Evolutionary conservation across 2,113 vertebrate species (phyloP), one percentile per base, ranked within the genome.

Genomic region (Dunckerocampus dactyliophorus): DNA sequence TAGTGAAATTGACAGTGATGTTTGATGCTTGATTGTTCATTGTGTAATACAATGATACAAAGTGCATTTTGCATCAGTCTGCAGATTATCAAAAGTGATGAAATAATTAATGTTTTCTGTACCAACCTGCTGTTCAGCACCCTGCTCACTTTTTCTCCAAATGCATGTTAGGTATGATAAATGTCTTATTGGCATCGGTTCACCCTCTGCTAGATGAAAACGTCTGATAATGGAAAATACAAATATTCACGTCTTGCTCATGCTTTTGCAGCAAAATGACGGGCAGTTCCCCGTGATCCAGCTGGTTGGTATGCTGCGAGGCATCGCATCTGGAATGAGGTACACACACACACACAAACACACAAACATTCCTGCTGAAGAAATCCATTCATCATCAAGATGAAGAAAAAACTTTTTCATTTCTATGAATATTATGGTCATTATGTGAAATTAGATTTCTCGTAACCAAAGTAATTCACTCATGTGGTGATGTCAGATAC

Each of bases 281-380:
- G 96, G 96, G 17, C 96, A 98, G 90, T 99, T 98, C 85, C 94
- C 95, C 0, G 93, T 96, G 64, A 98, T 98, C 87, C 96, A 99
- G 90, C 90, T 99, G 82, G 92, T 99, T 79, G 96, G 96, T 2
- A 98, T 99, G 95, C 88, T 99, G 81, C 85, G 96, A 66, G 96
- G 96, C 48, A 98, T 99, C 0, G 93, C 94, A 0, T 95, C 95
- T 0, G 96, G 96, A 37, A 98, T 98, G 95, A 98, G 97, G 89
- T 88, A 76, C 14, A 60, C 21, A 62, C 61, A 66, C 65, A 60
- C 56, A 69, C 52, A 65, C 24, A 47, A 61, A 14, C 65, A 52
- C 62, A 50, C 45, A 45, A 31, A 53, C 65, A 58, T 46, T 22
- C 16, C 28, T 42, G 50, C 54, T 34, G 16, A 21, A 70, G 14